Evolutionary conservation across 2,113 vertebrate species (phyloP), one percentile per base, ranked within the genome.

Genomic region (Mugil cephalus): DNA sequence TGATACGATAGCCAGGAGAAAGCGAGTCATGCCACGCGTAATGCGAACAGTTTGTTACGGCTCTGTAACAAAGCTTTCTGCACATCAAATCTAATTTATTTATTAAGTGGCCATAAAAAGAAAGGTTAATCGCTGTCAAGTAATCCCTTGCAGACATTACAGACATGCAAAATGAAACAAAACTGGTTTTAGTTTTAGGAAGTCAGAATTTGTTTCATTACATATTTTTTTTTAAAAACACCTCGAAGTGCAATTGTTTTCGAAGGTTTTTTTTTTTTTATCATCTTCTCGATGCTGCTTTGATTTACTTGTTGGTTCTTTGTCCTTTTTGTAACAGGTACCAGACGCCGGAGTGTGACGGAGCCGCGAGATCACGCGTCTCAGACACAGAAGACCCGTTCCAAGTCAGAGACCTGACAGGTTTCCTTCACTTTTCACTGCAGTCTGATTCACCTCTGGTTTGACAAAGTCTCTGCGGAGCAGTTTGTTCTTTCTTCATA

Each of bases 331-430:
- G 13, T 84, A 83, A 89, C 90, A 99, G 97, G 82, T 98, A 99
- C 69, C 95, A 97, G 93, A 96, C 93, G 62, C 98, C 98, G 3
- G 96, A 95, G 54, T 99, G 98, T 82, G 96, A 99, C 91, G 95
- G 92, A 0, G 91, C 94, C 3, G 95, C 96, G 50, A 94, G 95
- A 74, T 96, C 96, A 6, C 95, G 91, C 50, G 86, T 89, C 56
- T 74, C 88, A 1, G 96, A 97, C 79, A 82, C 82, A 14, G 97
- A 99, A 6, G 96, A 98, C 70, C 95, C 95, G 10, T 99, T 98
- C 94, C 96, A 95, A 87, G 96, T 95, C 90, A 90, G 96, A 91
- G 97, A 98, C 72, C 93, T 99, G 79, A 93, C 95, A 96, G 98
- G 98, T 98, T 74, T 47, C 6, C 12, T 50, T 61, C 12, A 10